These are phyloP conservation scores for Leptinotarsa juncta DNA, from an alignment of 2,888 invertebrate genomes.

Conservation along the genomic window DNA sequence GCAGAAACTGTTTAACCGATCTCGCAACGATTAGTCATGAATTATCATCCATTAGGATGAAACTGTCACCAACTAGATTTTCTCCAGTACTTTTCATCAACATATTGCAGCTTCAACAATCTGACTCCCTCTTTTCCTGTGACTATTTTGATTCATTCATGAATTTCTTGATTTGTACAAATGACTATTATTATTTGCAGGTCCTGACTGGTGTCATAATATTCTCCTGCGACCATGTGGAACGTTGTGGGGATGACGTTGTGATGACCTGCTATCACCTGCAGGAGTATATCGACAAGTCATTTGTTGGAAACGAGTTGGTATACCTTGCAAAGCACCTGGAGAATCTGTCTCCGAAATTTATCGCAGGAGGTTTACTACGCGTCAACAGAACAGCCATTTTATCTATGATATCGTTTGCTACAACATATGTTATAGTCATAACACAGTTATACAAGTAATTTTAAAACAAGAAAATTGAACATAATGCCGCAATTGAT, in stretches of 20 bases:
- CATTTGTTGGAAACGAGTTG: background rate
- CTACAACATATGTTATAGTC: constrained; percentile 2
- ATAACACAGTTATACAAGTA: constrained; percentile 2
- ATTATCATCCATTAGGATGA: too few species aligned
- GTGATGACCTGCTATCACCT: background rate
- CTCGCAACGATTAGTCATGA: too few species aligned
- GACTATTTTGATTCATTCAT: too few species aligned
- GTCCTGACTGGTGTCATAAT: background rate
- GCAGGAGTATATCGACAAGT: background rate
- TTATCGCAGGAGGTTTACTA: background rate
- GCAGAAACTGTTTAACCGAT: too few species aligned
- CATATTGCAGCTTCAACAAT: too few species aligned
- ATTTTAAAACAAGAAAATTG: background rate
- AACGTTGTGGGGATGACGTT: background rate
- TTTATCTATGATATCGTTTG: background rate
- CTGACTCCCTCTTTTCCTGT: too few species aligned
- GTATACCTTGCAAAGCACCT: background rate
- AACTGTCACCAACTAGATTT: too few species aligned
- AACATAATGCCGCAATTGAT: too few species aligned
- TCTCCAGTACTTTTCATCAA: too few species aligned
- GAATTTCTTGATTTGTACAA: too few species aligned
- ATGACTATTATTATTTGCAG: too few species aligned
- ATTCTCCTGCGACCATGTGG: background rate
- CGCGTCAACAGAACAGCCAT: background rate
- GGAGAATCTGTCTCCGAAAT: background rate